Evolutionary conservation across 2,797 vertebrate genomes (phyloP).

Genomic region (Pitangus sulphuratus): DNA sequence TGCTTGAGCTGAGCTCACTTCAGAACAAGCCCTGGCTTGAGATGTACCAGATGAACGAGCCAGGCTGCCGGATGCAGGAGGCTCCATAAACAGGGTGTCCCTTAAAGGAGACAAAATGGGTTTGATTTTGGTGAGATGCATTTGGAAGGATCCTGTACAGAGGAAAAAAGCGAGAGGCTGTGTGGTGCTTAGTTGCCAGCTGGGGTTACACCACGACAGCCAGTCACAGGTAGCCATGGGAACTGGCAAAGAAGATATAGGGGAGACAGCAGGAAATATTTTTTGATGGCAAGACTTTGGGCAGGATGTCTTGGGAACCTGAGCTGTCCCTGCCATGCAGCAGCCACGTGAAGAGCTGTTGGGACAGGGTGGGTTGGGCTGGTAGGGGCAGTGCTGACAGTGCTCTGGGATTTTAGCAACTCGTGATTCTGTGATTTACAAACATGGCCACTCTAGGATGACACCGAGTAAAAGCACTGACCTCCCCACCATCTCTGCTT

Average conservation of each 20-base stretch:
- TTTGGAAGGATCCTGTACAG: not conserved
- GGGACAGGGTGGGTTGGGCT: not conserved
- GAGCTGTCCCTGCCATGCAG: fast-evolving
- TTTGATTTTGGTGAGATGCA: not conserved
- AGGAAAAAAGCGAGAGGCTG: not conserved
- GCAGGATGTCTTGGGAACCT: not conserved
- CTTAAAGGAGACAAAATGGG: not conserved
- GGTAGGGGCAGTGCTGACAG: not conserved
- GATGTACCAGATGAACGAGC: fast-evolving
- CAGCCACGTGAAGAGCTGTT: fast-evolving
- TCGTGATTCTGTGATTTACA: not conserved
- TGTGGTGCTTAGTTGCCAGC: not conserved
- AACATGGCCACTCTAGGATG: not conserved
- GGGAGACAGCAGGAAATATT: not conserved
- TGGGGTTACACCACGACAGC: not conserved
- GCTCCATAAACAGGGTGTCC: not conserved
- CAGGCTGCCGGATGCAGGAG: not conserved
- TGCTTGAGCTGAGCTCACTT: not conserved
- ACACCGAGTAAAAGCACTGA: not conserved
- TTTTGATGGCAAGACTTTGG: not conserved
- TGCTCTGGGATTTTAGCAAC: not conserved
- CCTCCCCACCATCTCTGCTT: not conserved
- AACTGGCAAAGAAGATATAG: not conserved
- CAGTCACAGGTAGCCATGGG: not conserved
- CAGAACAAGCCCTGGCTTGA: slow-evolving; percentile 27